Base-by-base conservation (phyloP, 2,888 invertebrate genomes). In the Nowickia ferox region DNA sequence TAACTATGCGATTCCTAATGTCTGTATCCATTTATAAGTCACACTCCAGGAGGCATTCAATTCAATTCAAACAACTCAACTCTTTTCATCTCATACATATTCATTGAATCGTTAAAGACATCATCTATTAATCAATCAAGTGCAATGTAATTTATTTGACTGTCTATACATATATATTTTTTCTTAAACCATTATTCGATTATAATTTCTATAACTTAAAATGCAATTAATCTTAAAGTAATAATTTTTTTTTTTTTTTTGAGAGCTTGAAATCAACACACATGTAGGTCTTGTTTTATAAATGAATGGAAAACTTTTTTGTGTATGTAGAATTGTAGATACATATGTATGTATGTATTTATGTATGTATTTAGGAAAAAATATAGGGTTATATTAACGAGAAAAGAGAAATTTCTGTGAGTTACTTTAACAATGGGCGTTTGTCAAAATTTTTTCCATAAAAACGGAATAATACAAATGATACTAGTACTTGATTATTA, bases 41-140 rank as follows among this genome's bases (percentile, higher is more conserved):
- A 85, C 82, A 82, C 82, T 71, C 57, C 82, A 69, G 85, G 85
- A 82, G 85, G 82, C 65, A 81, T 69, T 17, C 76, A 72, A 78
- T 66, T 77, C 57, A 77, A 71, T 46, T 63, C 68, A 30, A 69
- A 66, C 46, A 55, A 65, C 63, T 76, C 69, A 46, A 65, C 55
- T 69, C 30, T 57, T 68, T 68, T 75, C 68, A 75, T 63, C 66
- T 78, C 76, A 82, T 65, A 76, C 80, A 82, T 85, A 82, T 85
- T 85, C 85, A 85, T 80, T 74, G 72, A 74, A 75, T 85, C 75
- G 85, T 85, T 85, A 82, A 79, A 78, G 85, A 71, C 82, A 82
- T 85, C 85, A 85, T 85, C 85, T 85, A 85, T 85, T 85, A 85
- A 85, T 85, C 85, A 85, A 85, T 85, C 85, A 85, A 85, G 85